Conservation (phyloP, 2,113 vertebrate genomes). For the Saccopteryx leptura region DNA sequence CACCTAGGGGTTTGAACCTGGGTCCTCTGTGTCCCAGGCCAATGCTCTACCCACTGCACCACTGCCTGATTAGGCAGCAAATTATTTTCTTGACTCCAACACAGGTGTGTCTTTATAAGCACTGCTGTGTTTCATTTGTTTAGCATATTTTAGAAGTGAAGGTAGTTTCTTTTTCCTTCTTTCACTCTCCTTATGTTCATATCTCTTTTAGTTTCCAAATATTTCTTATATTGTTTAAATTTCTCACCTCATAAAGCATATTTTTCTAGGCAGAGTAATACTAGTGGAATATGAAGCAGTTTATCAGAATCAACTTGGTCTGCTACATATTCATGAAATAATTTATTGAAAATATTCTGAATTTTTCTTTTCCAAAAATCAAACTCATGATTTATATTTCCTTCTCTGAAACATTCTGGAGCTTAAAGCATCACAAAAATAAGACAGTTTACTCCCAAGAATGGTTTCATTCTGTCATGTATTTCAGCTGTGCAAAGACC, state of each 20-base stretch:
- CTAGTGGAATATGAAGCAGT: conserved; percentile 75
- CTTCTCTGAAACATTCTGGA: conserved; percentile 13
- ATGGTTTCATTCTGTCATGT: background rate
- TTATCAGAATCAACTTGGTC: conserved; percentile 80
- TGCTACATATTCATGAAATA: conserved; percentile 85
- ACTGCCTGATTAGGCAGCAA: background rate
- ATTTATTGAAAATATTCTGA: conserved; percentile 77
- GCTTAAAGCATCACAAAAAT: background rate
- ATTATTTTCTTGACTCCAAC: background rate
- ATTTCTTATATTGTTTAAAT: conserved; percentile 73
- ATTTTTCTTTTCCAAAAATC: conserved; percentile 75
- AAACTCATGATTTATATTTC: conserved; percentile 67
- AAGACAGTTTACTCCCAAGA: background rate
- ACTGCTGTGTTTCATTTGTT: background rate
- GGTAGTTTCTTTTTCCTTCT: background rate
- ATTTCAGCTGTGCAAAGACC: conserved; percentile 34
- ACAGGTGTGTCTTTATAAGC: background rate
- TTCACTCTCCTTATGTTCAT: background rate
- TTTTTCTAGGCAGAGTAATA: conserved; percentile 84
- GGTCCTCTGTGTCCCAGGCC: too few relatives aligned
- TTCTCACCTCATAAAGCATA: conserved; percentile 76
- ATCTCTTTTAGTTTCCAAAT: conserved; percentile 58
- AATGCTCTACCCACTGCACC: too few relatives aligned
- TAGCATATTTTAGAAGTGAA: background rate
- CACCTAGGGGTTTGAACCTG: too few relatives aligned